Evolutionary conservation across 1,140 invertebrate genomes (phyloP).

Genomic region (Eufriesea mexicana): DNA sequence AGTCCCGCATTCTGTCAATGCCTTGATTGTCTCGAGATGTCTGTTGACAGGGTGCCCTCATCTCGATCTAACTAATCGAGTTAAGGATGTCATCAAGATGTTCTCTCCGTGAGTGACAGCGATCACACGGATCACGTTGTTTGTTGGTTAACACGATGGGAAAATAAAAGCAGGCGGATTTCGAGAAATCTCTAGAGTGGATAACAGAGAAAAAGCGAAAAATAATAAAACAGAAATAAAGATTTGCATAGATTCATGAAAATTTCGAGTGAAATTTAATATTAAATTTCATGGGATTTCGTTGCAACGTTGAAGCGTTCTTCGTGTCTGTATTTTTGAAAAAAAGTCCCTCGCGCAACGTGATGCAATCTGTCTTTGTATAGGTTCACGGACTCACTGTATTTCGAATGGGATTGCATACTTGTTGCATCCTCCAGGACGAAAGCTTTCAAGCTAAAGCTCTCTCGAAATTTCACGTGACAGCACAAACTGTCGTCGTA

Average conservation of each 20-base stretch:
- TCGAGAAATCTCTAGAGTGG: neutral
- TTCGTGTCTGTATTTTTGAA: neutral
- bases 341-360: neutral
- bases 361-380: neutral
- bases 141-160: no score
- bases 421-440: constrained; percentile 18
- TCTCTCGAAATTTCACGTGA: constrained; percentile 11
- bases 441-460: constrained; percentile 15
- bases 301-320: neutral
- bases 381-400: neutral
- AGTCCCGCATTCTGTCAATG: neutral
- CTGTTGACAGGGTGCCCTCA: neutral
- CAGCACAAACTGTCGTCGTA: neutral
- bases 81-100: neutral
- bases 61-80: neutral
- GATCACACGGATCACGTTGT: neutral
- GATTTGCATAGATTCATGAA: neutral
- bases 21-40: neutral
- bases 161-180: neutral
- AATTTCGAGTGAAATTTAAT: neutral
- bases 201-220: neutral
- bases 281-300: neutral
- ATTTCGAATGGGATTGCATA: constrained; percentile 23
- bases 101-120: neutral
- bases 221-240: neutral